phyloP scores from a whole-genome alignment of 2,888 invertebrate genomes.

The Chloroclysta siterata region DNA sequence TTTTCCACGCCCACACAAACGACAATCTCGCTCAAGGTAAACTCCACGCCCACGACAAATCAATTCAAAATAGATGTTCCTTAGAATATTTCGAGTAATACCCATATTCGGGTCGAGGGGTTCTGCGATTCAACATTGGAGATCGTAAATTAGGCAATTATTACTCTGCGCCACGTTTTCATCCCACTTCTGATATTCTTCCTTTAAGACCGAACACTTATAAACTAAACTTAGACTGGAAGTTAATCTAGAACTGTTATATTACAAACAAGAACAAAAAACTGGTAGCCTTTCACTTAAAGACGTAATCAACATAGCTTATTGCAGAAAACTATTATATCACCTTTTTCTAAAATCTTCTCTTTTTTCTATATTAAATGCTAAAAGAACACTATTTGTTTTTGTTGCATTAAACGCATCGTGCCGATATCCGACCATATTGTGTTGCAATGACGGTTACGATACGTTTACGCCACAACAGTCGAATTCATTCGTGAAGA shows the following conservation, averaged over 20 bases:
- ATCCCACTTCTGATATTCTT: conserved; percentile 37
- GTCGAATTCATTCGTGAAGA: no score
- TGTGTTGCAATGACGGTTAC: no score
- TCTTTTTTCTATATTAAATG: no score
- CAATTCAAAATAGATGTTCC: conserved; percentile 19
- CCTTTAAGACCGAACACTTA: not conserved
- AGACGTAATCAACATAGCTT: conserved; percentile 7
- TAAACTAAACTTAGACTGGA: not conserved
- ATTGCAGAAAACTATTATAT: not conserved
- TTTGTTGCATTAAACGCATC: no score
- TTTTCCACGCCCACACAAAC: conserved; percentile 15
- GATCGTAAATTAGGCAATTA: conserved; percentile 58
- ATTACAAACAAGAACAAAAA: conserved; percentile 7
- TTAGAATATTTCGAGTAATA: conserved; percentile 7
- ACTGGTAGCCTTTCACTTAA: conserved; percentile 8
- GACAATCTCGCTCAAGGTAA: conserved; percentile 14
- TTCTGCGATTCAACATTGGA: conserved; percentile 53
- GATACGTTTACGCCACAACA: no score
- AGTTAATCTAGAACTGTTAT: conserved; percentile 11
- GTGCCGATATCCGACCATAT: no score
- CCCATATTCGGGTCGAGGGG: conserved; percentile 40
- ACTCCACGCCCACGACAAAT: conserved; percentile 15
- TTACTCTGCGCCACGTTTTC: conserved; percentile 38
- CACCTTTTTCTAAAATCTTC: no score
- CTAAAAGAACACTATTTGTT: no score